Conservation (phyloP, 2,888 invertebrate genomes). For the Eulithis testata region DNA sequence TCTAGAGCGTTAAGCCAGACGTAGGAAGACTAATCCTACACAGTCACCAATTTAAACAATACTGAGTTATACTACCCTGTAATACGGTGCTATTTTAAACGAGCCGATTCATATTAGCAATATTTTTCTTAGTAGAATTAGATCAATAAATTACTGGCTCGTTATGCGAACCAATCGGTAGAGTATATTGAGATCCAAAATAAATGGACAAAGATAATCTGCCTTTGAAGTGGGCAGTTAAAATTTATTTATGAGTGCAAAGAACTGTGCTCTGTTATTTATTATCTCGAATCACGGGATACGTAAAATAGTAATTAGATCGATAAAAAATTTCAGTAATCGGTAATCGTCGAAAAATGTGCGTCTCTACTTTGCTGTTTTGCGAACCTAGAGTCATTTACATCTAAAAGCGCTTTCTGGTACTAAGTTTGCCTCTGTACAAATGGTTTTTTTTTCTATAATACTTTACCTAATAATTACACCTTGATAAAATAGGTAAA, state of each 20-base stretch:
- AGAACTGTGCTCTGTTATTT: slow-evolving; percentile 8
- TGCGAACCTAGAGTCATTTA: too few species aligned
- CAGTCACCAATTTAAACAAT: slow-evolving; percentile 30
- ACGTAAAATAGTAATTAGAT: neutral
- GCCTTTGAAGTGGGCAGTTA: slow-evolving; percentile 30
- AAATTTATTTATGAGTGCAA: slow-evolving; percentile 25
- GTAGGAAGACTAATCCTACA: slow-evolving; percentile 19
- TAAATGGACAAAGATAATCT: slow-evolving; percentile 30
- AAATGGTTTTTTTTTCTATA: too few species aligned
- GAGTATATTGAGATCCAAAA: slow-evolving; percentile 29
- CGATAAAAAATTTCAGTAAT: too few species aligned
- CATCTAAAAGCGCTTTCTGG: too few species aligned
- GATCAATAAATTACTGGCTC: slow-evolving; percentile 38
- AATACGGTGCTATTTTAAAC: slow-evolving; percentile 30
- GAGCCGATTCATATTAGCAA: slow-evolving; percentile 13
- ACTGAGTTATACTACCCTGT: slow-evolving; percentile 20
- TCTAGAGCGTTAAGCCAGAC: slow-evolving; percentile 45
- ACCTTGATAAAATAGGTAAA: neutral
- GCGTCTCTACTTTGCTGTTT: too few species aligned
- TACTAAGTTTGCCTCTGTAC: too few species aligned
- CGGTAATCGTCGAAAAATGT: too few species aligned
- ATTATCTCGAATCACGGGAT: neutral
- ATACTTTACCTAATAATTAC: neutral
- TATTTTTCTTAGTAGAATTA: slow-evolving; percentile 33
- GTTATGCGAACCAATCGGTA: slow-evolving; percentile 30